Conservation (phyloP, 2,797 vertebrate species). For the Lateolabrax maculatus region DNA sequence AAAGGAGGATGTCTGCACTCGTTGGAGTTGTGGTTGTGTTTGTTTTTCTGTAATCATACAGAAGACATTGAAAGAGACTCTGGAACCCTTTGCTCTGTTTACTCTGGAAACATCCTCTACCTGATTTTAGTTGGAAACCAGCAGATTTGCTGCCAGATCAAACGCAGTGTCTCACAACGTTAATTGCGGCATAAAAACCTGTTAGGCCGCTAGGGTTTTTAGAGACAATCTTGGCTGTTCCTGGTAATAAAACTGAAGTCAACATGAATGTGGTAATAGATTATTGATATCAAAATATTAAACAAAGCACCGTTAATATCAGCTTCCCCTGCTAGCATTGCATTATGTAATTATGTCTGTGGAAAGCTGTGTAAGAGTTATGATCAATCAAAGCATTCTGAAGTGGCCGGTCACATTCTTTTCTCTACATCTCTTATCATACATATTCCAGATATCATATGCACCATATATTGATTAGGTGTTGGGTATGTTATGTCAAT, state of each 20-base stretch:
- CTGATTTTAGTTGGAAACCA: conserved; percentile 7
- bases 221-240: background rate
- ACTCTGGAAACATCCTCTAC: background rate
- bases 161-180: background rate
- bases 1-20: conserved; percentile 13
- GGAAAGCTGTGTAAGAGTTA: conserved; percentile 2
- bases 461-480: conserved; percentile 22
- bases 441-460: conserved; percentile 16
- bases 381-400: conserved; percentile 6
- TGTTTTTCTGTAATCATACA: conserved; percentile 14
- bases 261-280: background rate
- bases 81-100: conserved; percentile 12
- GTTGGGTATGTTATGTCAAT: background rate
- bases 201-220: background rate
- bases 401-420: background rate
- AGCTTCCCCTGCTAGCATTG: background rate
- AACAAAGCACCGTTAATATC: background rate
- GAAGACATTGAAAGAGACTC: background rate
- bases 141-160: conserved; percentile 5
- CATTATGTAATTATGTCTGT: background rate
- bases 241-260: conserved; percentile 19
- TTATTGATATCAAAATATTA: background rate
- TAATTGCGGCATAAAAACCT: background rate
- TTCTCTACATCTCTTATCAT: background rate
- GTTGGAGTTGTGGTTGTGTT: background rate